Base-by-base conservation (phyloP, 2,113 vertebrate genomes). In the Brachyistius frenatus region DNA sequence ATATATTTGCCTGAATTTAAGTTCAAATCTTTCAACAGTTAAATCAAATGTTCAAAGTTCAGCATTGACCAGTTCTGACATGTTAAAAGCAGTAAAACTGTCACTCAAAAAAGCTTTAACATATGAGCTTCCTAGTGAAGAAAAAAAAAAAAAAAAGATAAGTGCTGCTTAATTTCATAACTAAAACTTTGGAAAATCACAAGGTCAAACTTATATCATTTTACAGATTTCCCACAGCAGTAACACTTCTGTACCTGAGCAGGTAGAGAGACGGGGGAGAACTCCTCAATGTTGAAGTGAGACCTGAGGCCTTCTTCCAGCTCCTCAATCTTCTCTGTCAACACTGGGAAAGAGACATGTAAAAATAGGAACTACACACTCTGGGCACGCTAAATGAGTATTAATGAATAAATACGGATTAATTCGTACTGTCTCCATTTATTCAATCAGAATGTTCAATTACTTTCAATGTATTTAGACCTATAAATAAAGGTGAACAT, bases 241-340 rank as follows among this genome's bases (percentile, higher is more conserved):
- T 14, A 30, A 41, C n/a, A 0, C 8, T 1, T 49, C 2, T 63
- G 66, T 93, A 98, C 97, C 94, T 99, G 98, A 0, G 94, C 94
- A 0, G 96, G 96, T 9, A 95, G 73, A 0, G 89, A 89, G 1
- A 94, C 71, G 0, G 96, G 93, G 8, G 94, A 85, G 37, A 99
- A 97, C 32, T 96, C 95, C 14, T 97, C 96, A 13, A 99, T 96
- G 80, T 74, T 92, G 84, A 96, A 96, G 67, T 95, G 94, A 11
- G 83, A 86, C 86, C 78, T 93, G 30, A 99, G 92, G 0, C 87
- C 87, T 1, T 93, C 92, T 0, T 96, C 96, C 0, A 99, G 91
- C 46, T 96, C 96, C 88, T 99, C 97, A 3, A 98, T 95, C 87
- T 95, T 95, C 60, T 87, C 95, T 0, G 87, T 92, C 79, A 98